phyloP scores from a whole-genome alignment of 2,888 invertebrate genomes.

The Pandemis heparana region DNA sequence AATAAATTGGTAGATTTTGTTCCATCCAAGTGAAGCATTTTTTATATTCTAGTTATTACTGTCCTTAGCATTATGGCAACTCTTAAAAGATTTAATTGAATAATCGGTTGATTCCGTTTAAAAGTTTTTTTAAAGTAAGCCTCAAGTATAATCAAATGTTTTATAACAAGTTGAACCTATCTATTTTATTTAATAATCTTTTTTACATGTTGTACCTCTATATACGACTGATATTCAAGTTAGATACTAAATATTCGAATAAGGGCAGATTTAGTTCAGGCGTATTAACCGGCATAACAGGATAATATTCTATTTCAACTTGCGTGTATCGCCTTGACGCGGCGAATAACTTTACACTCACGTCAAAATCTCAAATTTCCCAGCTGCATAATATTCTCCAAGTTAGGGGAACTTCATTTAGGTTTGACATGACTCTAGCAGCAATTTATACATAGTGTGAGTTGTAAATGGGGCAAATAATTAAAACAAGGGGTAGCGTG shows the following conservation, averaged over 20 bases:
- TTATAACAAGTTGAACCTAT: no score
- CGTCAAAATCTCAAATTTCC: slow-evolving; percentile 4
- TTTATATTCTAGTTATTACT: no score
- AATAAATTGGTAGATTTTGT: not conserved
- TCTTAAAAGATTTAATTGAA: no score
- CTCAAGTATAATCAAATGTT: no score
- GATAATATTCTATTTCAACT: not conserved
- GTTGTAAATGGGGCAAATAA: not conserved
- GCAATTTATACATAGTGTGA: not conserved
- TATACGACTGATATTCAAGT: not conserved
- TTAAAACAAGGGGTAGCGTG: not conserved
- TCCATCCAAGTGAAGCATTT: no score
- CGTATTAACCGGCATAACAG: not conserved
- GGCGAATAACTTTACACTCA: not conserved
- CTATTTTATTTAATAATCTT: no score
- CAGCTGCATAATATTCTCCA: slow-evolving; percentile 5
- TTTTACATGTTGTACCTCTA: no score
- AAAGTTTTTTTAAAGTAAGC: no score
- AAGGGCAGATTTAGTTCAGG: not conserved
- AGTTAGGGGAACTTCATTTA: slow-evolving; percentile 7
- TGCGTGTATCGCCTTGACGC: not conserved
- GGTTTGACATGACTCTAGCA: slow-evolving; percentile 4
- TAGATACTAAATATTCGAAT: not conserved
- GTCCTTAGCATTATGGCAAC: no score
- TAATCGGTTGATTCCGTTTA: no score